These are phyloP conservation scores for Drosophila paucipuncta DNA, from an alignment of 2,888 invertebrate species.

Conservation along the genomic window DNA sequence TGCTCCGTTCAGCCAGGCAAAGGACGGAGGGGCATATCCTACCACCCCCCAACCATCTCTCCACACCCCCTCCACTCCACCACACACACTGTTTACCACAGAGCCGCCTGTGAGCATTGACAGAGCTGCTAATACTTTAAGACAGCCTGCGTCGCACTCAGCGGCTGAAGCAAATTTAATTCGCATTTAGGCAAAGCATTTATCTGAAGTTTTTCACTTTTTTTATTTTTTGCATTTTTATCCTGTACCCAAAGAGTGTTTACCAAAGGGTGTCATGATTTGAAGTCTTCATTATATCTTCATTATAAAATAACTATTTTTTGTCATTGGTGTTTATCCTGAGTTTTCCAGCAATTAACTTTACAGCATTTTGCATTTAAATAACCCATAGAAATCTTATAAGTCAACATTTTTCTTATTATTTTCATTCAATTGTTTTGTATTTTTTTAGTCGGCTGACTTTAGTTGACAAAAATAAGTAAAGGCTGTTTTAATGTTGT, in stretches of 20 bases:
- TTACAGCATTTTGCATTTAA: neutral
- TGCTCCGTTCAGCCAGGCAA: conserved; percentile 53
- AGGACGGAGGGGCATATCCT: neutral
- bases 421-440: neutral
- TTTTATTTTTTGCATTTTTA: neutral
- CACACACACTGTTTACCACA: neutral
- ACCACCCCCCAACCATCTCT: neutral
- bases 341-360: neutral
- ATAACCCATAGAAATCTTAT: neutral
- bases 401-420: neutral
- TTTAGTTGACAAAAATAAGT: neutral
- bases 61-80: too few species aligned
- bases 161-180: conserved; percentile 67
- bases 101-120: conserved; percentile 39
- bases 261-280: neutral
- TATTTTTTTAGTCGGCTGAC: neutral
- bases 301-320: neutral
- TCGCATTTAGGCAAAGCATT: conserved; percentile 70
- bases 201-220: conserved; percentile 11
- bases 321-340: neutral
- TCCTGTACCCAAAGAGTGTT: neutral
- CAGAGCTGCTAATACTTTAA: conserved; percentile 75
- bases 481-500: neutral
- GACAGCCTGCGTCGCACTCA: conserved; percentile 55
- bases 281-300: neutral